A percentile compares a stretch with the other conserved stretches of the same genome.
phyloP scores from a whole-genome alignment of 1,140 invertebrate genomes.

The Subanguina moxae region DNA sequence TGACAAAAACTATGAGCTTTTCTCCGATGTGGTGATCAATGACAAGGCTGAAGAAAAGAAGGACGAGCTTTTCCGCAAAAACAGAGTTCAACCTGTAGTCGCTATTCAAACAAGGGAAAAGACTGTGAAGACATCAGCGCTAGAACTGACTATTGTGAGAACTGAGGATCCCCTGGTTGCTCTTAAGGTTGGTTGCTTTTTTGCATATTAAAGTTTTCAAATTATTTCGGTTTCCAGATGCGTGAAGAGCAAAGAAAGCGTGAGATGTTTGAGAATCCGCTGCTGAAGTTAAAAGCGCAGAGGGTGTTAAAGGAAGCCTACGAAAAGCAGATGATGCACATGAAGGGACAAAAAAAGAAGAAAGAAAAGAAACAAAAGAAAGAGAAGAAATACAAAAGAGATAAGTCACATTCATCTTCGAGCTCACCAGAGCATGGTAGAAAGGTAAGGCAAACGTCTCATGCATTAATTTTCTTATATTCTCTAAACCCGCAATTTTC shows the following conservation, averaged over 20 bases:
- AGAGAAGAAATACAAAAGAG: slow-evolving; percentile 29
- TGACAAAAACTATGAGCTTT: slow-evolving; percentile 49
- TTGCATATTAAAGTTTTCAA: neutral
- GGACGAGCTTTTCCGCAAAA: slow-evolving; percentile 25
- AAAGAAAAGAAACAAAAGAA: slow-evolving; percentile 39
- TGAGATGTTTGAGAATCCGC: slow-evolving; percentile 38
- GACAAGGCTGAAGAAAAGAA: slow-evolving; percentile 35
- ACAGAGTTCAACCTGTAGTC: neutral
- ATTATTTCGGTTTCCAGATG: slow-evolving; percentile 24
- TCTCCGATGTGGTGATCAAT: slow-evolving; percentile 39
- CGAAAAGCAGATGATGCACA: slow-evolving; percentile 38
- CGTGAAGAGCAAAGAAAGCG: slow-evolving; percentile 39
- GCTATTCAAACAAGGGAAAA: slow-evolving; percentile 18
- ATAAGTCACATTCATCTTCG: slow-evolving; percentile 9
- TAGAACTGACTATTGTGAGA: slow-evolving; percentile 34
- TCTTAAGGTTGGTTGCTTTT: slow-evolving; percentile 31
- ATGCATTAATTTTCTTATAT: too few species aligned
- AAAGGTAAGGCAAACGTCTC: slow-evolving; percentile 5
- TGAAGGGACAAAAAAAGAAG: slow-evolving; percentile 32
- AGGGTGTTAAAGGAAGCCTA: slow-evolving; percentile 33
- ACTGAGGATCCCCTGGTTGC: slow-evolving; percentile 45
- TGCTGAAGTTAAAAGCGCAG: slow-evolving; percentile 39
- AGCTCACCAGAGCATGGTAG: slow-evolving; percentile 1
- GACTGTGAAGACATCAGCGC: neutral
- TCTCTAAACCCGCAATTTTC: too few species aligned